Conservation (phyloP, 2,797 vertebrate species). For the Myotis findleyi region DNA sequence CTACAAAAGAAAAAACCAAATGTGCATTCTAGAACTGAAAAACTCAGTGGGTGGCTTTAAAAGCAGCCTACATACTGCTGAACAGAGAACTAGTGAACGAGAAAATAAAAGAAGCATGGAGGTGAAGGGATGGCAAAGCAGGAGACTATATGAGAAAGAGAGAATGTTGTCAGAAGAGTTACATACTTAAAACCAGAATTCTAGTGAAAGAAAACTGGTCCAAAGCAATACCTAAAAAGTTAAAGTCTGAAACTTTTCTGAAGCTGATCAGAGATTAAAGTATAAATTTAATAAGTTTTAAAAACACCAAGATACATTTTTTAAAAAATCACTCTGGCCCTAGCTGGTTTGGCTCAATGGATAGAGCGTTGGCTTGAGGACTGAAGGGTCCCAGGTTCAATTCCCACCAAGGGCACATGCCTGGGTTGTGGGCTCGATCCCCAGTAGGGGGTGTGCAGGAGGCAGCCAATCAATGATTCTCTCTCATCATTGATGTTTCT, state of each 20-base stretch:
- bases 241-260: constrained; percentile 10
- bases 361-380: too few relatives aligned
- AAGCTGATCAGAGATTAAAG: constrained; percentile 12
- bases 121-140: neutral
- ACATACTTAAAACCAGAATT: neutral
- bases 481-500: too few relatives aligned
- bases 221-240: neutral
- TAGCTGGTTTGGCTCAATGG: too few relatives aligned
- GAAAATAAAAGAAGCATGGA: neutral
- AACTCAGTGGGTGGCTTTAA: constrained; percentile 24
- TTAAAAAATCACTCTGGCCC: neutral
- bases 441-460: too few relatives aligned
- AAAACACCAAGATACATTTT: constrained; percentile 1
- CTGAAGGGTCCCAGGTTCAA: too few relatives aligned
- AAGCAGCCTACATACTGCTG: constrained; percentile 21
- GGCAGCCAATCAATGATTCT: too few relatives aligned
- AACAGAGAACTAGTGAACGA: constrained; percentile 39
- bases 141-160: neutral
- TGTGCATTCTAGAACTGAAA: constrained; percentile 51
- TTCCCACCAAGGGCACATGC: too few relatives aligned
- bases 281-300: constrained; percentile 43
- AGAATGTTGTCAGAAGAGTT: neutral
- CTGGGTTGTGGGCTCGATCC: too few relatives aligned
- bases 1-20: constrained; percentile 50
- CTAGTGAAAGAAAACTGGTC: neutral